Conservation (phyloP, 2,797 vertebrate genomes). For the Phataginus tetradactyla region DNA sequence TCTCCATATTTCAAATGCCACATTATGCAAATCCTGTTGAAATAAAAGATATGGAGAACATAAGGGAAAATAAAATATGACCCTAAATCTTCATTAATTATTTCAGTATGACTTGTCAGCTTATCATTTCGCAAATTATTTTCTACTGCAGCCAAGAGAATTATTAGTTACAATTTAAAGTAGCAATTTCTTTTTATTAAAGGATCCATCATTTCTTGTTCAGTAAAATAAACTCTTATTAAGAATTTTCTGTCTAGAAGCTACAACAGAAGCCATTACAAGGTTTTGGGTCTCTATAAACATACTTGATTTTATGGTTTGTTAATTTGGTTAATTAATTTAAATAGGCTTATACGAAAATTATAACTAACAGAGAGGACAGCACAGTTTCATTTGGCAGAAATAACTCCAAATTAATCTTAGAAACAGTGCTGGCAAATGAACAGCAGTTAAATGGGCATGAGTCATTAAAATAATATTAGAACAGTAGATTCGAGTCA, state of each 20-base stretch:
- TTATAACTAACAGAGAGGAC: slow-evolving; percentile 47
- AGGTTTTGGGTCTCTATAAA: slow-evolving; percentile 54
- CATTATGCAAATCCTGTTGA: slow-evolving; percentile 65
- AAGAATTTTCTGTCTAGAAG: slow-evolving; percentile 51
- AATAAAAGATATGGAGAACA: slow-evolving; percentile 56
- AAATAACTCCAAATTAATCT: slow-evolving; percentile 65
- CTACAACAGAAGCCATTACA: slow-evolving; percentile 44
- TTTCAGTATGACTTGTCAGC: slow-evolving; percentile 65
- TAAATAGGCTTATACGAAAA: slow-evolving; percentile 64
- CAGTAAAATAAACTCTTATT: slow-evolving; percentile 60
- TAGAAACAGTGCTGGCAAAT: slow-evolving; percentile 45
- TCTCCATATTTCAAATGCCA: slow-evolving; percentile 56
- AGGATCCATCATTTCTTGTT: slow-evolving; percentile 65
- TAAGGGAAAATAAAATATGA: slow-evolving; percentile 70
- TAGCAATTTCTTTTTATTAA: slow-evolving; percentile 71
- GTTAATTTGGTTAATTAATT: slow-evolving; percentile 71
- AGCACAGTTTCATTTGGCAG: slow-evolving; percentile 52
- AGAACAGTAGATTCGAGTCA: slow-evolving; percentile 20
- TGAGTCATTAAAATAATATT: slow-evolving; percentile 42
- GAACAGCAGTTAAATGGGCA: slow-evolving; percentile 40
- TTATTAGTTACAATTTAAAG: slow-evolving; percentile 72
- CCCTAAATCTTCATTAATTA: slow-evolving; percentile 73
- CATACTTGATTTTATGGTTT: slow-evolving; percentile 65
- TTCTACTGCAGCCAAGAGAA: slow-evolving; percentile 61
- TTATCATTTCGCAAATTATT: slow-evolving; percentile 70